phyloP scores from a whole-genome alignment of 2,888 invertebrate genomes.

The Miltochrista miniata region DNA sequence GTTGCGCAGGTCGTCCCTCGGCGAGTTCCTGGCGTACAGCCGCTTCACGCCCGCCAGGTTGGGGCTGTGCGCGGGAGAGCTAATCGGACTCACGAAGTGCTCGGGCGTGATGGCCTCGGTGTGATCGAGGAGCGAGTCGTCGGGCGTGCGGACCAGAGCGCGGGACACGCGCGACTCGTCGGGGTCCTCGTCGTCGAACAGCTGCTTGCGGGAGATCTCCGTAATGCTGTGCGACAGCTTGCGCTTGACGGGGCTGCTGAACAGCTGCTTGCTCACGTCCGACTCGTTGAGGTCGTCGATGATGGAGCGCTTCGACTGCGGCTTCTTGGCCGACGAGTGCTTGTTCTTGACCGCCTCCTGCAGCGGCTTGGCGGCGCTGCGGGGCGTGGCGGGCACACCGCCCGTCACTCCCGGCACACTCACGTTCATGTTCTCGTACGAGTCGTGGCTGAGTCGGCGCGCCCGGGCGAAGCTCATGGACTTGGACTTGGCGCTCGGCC shows the following conservation, averaged over 20 bases:
- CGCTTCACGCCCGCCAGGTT: conserved; percentile 53
- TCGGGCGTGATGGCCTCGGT: conserved; percentile 56
- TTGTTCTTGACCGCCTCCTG: conserved; percentile 73
- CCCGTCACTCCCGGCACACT: conserved; percentile 33
- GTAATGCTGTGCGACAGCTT: conserved; percentile 79
- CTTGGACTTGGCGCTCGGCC: conserved; percentile 41
- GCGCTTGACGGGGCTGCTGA: conserved; percentile 76
- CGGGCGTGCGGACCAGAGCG: conserved; percentile 22
- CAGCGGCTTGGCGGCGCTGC: conserved; percentile 56
- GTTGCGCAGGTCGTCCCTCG: conserved; percentile 55
- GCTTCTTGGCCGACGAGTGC: conserved; percentile 76
- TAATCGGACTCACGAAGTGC: conserved; percentile 62
- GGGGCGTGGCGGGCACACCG: conserved; percentile 64
- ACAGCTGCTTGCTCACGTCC: conserved; percentile 70
- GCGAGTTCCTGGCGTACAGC: conserved; percentile 50
- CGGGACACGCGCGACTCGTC: conserved; percentile 9
- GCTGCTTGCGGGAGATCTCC: conserved; percentile 61
- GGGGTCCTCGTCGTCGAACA: conserved; percentile 54
- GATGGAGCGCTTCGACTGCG: conserved; percentile 72
- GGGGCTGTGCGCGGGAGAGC: conserved; percentile 53
- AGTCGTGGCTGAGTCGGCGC: conserved; percentile 42
- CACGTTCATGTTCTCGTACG: conserved; percentile 35
- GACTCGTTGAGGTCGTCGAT: conserved; percentile 73
- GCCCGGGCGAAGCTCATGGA: conserved; percentile 43
- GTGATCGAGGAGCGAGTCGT: conserved; percentile 44